phyloP scores from a whole-genome alignment of 2,113 vertebrate genomes.

The Lampris megalopsis region DNA sequence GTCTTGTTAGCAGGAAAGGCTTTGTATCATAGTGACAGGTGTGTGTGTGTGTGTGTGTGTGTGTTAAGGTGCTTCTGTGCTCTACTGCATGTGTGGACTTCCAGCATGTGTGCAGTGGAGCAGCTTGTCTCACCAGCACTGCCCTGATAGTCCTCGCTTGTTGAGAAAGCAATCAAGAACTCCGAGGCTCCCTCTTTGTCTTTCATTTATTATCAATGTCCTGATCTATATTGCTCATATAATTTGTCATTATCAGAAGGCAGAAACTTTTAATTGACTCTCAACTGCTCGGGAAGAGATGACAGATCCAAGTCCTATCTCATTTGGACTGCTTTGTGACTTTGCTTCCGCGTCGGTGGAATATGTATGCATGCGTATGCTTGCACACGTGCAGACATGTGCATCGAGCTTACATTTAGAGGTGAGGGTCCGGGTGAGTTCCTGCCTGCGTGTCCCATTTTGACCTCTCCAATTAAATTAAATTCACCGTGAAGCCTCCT shows the following conservation, averaged over 20 bases:
- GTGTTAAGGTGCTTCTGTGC: conserved; percentile 7
- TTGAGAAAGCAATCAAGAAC: conserved; percentile 75
- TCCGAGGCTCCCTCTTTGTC: conserved; percentile 47
- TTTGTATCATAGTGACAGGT: conserved; percentile 62
- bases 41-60: conserved; percentile 6
- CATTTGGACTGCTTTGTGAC: conserved; percentile 43
- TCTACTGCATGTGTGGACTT: conserved; percentile 20
- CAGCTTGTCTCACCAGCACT: conserved; percentile 46
- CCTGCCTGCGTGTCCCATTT: conserved; percentile 46
- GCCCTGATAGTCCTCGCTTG: conserved; percentile 56
- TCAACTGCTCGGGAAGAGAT: conserved; percentile 64
- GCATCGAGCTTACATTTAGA: background rate
- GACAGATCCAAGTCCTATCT: conserved; percentile 60
- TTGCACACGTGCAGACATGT: background rate
- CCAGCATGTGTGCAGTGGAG: conserved; percentile 22
- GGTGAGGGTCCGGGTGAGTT: conserved; percentile 22
- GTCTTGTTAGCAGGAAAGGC: conserved; percentile 59
- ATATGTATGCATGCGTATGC: conserved; percentile 1
- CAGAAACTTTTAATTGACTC: conserved; percentile 80
- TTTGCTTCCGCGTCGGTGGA: conserved; percentile 36
- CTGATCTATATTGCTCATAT: conserved; percentile 65
- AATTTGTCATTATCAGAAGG: conserved; percentile 72
- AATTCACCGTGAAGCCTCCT: conserved; percentile 56
- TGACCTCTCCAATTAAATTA: conserved; percentile 71
- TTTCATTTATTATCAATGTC: conserved; percentile 46